Percentiles rank a stretch among this genome's conserved stretches.
phyloP scores from a whole-genome alignment of 2,888 invertebrate genomes.

The Trichopoda pennipes region DNA sequence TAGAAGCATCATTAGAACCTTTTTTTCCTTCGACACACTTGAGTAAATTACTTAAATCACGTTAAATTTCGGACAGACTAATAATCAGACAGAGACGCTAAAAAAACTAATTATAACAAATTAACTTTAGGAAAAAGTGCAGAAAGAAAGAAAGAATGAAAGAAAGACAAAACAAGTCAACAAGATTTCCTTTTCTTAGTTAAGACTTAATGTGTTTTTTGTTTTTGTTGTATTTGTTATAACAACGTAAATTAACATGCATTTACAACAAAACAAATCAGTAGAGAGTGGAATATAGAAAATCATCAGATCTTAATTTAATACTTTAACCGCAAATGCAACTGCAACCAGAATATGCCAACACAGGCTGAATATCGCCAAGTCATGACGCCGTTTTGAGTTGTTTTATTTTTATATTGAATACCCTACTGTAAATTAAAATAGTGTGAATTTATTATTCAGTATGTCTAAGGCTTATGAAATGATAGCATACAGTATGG shows the following conservation, averaged over 20 bases:
- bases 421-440: constrained; percentile 10
- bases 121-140: constrained; percentile 50
- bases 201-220: constrained; percentile 34
- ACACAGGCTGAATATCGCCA: constrained; percentile 60
- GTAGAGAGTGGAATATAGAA: constrained; percentile 20
- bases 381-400: constrained; percentile 65
- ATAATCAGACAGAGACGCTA: constrained; percentile 26
- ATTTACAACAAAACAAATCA: constrained; percentile 37
- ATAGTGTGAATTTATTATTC: neutral
- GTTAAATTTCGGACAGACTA: constrained; percentile 56
- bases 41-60: constrained; percentile 68
- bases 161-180: constrained; percentile 43
- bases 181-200: constrained; percentile 36
- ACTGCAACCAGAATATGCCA: constrained; percentile 48
- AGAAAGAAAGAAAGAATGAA: too few species aligned
- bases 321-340: constrained; percentile 63
- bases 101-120: constrained; percentile 61
- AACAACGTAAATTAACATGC: constrained; percentile 58
- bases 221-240: constrained; percentile 11
- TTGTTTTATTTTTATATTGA: constrained; percentile 16
- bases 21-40: constrained; percentile 59
- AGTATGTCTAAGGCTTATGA: too few species aligned
- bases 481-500: too few species aligned
- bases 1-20: constrained; percentile 69
- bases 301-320: constrained; percentile 63